Base-by-base conservation (phyloP, 2,113 vertebrate species). In the Leptocoma aspasia region DNA sequence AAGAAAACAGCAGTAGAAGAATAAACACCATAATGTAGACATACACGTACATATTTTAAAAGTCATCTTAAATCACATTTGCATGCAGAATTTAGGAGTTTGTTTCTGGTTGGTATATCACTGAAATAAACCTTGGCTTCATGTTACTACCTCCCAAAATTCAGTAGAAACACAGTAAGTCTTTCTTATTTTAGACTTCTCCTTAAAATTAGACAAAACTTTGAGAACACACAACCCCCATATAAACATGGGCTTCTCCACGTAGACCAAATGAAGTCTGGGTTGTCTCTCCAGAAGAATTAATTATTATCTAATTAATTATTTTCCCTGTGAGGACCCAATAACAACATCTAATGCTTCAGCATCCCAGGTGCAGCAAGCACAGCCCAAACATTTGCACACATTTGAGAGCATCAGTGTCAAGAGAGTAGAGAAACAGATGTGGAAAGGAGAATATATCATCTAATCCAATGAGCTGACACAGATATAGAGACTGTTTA, bases 41-140 rank as follows among this genome's bases (percentile, higher is more conserved):
- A 11, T 24, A 21, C 1, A n/a, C 5, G 18, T 4, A 16, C 0
- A 8, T 15, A 18, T 60, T n/a, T 75, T 1, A 26, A n/a, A 52
- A 75, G 5, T n/a, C n/a, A 30, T 30, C 6, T 41, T 53, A 44
- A 61, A 42, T 16, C 1, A 61, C 13, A 19, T 12, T 57, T 57
- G 9, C 9, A n/a, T n/a, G 9, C 2, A 9, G 59, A 89, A 59
- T 37, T 86, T 17, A 4, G 3, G 17, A 2, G 1, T 13, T 89
- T 70, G 4, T 52, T 75, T 57, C n/a, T 61, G 5, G 37, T 71
- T 63, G 10, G 3, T 31, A 14, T 10, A 35, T 11, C 31, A n/a
- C 28, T 44, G 28, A 83, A 70, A 69, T 35, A 35, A 72, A 26
- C 4, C 12, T 33, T 64, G 33, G 4, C 4, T 73, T 10, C 15